Evolutionary conservation across 2,113 vertebrate species (phyloP).

Genomic region (Pampusana beccarii): DNA sequence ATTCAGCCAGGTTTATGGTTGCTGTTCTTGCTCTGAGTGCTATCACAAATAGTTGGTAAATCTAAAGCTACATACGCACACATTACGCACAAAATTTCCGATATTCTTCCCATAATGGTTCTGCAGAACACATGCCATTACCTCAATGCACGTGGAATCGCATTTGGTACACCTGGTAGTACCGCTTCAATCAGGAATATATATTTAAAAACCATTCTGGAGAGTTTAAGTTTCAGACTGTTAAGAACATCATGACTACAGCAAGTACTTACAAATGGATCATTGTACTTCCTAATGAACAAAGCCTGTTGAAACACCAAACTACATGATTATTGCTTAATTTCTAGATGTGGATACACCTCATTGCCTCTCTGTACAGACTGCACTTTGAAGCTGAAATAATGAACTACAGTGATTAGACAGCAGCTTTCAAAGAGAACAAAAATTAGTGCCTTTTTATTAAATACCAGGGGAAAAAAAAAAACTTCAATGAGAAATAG

Average conservation of each 20-base stretch:
- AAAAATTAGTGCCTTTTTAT: conserved; percentile 47
- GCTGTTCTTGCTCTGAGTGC: background rate
- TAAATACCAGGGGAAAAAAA: background rate
- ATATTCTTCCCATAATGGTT: background rate
- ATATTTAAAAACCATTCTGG: background rate
- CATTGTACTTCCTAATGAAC: conserved; percentile 62
- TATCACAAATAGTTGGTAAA: background rate
- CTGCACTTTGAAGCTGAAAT: conserved; percentile 61
- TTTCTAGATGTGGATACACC: conserved; percentile 65
- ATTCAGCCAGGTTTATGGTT: background rate
- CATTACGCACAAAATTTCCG: background rate
- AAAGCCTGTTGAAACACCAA: conserved; percentile 61
- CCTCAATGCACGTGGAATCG: background rate
- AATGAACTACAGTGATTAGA: conserved; percentile 63
- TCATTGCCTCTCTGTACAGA: conserved; percentile 55
- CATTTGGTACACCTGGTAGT: background rate
- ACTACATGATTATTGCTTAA: conserved; percentile 66
- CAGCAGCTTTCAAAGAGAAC: conserved; percentile 33
- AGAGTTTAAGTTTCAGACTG: conserved; percentile 28
- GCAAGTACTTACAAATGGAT: conserved; percentile 57
- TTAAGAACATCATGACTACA: conserved; percentile 40
- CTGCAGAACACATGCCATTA: background rate
- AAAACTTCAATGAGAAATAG: conserved; percentile 1
- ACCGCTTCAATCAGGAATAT: background rate
- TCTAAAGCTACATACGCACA: background rate